Evolutionary conservation across 2,888 invertebrate species (phyloP).

Genomic region (Palloptera scutellata): DNA sequence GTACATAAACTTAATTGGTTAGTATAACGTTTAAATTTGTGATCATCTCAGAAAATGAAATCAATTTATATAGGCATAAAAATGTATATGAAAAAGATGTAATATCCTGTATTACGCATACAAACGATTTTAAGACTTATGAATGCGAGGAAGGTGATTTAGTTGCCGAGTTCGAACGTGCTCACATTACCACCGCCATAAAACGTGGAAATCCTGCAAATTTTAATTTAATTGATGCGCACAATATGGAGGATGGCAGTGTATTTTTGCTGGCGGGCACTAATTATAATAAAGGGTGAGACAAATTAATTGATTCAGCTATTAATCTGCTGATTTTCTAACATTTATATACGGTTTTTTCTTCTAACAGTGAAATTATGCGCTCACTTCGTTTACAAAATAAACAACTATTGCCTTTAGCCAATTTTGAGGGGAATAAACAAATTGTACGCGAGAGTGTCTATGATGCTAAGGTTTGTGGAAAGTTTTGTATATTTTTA

Average conservation of each 20-base stretch:
- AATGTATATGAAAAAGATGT: constrained; percentile 63
- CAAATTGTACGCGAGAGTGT: constrained; percentile 78
- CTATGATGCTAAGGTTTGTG: constrained; percentile 70
- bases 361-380: constrained; percentile 60
- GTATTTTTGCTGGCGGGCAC: constrained; percentile 74
- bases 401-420: constrained; percentile 67
- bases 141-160: constrained; percentile 71
- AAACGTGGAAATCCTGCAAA: constrained; percentile 69
- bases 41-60: not conserved
- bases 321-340: not conserved
- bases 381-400: constrained; percentile 65
- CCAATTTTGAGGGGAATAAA: constrained; percentile 71
- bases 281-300: constrained; percentile 69
- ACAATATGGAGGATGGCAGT: constrained; percentile 63
- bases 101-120: constrained; percentile 76
- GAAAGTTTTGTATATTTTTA: not conserved
- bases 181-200: constrained; percentile 68
- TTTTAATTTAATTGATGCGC: constrained; percentile 73
- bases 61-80: constrained; percentile 51
- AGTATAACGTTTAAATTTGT: constrained; percentile 1
- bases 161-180: constrained; percentile 68
- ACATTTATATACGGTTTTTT: not conserved
- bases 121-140: constrained; percentile 77
- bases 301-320: not conserved
- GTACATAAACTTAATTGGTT: constrained; percentile 73